Base-by-base conservation (phyloP, 2,888 invertebrate species). In the Pandemis corylana region DNA sequence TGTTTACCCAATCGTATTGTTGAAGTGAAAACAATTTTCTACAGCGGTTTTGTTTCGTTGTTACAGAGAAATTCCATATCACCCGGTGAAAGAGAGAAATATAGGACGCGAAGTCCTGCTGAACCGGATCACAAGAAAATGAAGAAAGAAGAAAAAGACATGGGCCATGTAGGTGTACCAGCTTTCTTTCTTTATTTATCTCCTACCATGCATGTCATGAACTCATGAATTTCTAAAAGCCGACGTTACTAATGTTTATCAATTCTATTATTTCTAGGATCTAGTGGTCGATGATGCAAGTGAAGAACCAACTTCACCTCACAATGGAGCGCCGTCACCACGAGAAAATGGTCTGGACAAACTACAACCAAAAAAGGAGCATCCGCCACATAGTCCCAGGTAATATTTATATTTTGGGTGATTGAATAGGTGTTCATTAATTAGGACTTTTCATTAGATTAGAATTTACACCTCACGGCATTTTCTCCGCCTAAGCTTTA, bases 251-350 rank as follows among this genome's bases (percentile, higher is more conserved):
- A 12, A 61, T 51, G 13, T 20, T 51, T 15, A 61, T 49, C 20
- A 28, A 20, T 53, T 67, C 12, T 62, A 15, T 2, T 10, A 59
- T 86, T 98, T 98, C 87, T 97, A 98, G 94, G 98, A 99, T 87
- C 93, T 99, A 82, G 99, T 99, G 77, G 99, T 99, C 42, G 99
- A 99, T 90, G 99, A 98, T 84, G 98, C 98, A 69, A 98, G 98
- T 80, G 98, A 98, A 93, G 98, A 98, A 85, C 97, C 97, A 7
- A 96, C 97, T 69, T 97, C 98, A 68, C 97, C 98, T 0, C 96
- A 97, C 82, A 97, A 97, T 83, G 98, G 98, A 15, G 97, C 98
- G n/a, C 96, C 97, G 3, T 98, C 98, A n/a, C 97, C 98, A 0
- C 90, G 97, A 79, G 98, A 98, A 87, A 98, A 98, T 87, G 98